These are phyloP conservation scores for Diadema setosum DNA, from an alignment of 35 echinoderm and acorn worm genomes.

Conservation along the genomic window DNA sequence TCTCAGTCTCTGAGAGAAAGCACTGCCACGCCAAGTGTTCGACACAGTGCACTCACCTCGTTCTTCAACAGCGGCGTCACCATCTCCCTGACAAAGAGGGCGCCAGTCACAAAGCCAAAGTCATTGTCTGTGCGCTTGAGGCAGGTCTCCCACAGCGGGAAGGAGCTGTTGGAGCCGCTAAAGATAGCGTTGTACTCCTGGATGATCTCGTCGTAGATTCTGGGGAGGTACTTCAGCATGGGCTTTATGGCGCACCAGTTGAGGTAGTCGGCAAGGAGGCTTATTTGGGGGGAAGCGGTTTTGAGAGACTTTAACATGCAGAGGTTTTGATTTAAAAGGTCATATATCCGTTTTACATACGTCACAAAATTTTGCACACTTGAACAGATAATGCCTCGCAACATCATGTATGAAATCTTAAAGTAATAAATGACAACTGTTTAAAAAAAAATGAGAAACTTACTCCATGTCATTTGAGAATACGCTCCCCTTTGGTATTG, in stretches of 20 bases:
- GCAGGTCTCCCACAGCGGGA: constrained; percentile 71
- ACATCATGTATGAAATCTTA: neutral
- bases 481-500: too few species aligned
- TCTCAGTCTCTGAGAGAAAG: too few species aligned
- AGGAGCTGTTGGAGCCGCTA: constrained; percentile 22
- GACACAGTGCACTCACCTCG: constrained; percentile 57
- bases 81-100: constrained; percentile 73
- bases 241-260: constrained; percentile 45
- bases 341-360: neutral
- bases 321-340: neutral
- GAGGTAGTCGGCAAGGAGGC: constrained; percentile 56
- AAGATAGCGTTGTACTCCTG: constrained; percentile 28
- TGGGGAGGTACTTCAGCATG: constrained; percentile 42
- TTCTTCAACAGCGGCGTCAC: constrained; percentile 48
- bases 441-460: too few species aligned
- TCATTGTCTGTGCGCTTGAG: constrained; percentile 29
- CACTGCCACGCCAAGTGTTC: too few species aligned
- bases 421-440: neutral
- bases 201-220: constrained; percentile 20
- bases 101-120: constrained; percentile 83
- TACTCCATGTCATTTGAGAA: too few species aligned
- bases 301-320: too few species aligned
- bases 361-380: neutral
- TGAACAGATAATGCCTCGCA: neutral
- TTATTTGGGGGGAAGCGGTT: too few species aligned